Conservation (phyloP, 2,113 vertebrate species). For the human (Homo sapiens) region DNA sequence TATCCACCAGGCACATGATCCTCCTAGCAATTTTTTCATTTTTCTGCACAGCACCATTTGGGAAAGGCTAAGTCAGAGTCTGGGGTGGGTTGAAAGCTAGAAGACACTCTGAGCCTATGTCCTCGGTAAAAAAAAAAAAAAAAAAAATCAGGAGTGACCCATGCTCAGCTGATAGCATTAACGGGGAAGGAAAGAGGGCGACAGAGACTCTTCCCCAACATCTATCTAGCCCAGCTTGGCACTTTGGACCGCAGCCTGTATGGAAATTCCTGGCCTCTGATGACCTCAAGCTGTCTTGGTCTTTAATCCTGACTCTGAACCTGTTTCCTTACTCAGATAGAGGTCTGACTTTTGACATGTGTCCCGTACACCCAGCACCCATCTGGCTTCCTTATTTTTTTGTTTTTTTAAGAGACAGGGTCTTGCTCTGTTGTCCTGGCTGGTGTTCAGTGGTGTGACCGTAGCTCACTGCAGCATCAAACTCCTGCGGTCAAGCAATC, state of each 20-base stretch:
- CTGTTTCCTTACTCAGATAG: not conserved
- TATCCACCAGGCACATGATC: too few relatives aligned
- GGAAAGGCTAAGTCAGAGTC: not conserved
- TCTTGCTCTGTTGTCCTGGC: too few relatives aligned
- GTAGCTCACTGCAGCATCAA: too few relatives aligned
- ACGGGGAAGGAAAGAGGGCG: not conserved
- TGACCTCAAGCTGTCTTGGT: constrained; percentile 22
- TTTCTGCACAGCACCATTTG: not conserved
- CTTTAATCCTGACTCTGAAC: not conserved
- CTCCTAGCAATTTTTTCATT: not conserved
- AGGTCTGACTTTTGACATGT: not conserved
- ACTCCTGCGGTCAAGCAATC: too few relatives aligned
- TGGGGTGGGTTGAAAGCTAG: not conserved
- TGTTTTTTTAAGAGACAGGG: too few relatives aligned
- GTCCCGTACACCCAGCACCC: too few relatives aligned
- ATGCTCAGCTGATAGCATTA: not conserved
- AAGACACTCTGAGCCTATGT: not conserved
- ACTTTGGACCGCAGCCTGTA: not conserved
- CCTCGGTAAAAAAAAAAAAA: not conserved
- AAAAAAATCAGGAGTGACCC: too few relatives aligned
- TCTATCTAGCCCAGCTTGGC: not conserved
- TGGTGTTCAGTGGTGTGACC: too few relatives aligned
- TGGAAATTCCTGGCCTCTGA: not conserved
- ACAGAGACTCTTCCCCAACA: not conserved
- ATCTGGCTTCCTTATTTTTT: not conserved